Percentiles rank a stretch among this genome's conserved stretches.
Conservation (phyloP, 2,888 invertebrate genomes). For the Punctoribates punctum region DNA sequence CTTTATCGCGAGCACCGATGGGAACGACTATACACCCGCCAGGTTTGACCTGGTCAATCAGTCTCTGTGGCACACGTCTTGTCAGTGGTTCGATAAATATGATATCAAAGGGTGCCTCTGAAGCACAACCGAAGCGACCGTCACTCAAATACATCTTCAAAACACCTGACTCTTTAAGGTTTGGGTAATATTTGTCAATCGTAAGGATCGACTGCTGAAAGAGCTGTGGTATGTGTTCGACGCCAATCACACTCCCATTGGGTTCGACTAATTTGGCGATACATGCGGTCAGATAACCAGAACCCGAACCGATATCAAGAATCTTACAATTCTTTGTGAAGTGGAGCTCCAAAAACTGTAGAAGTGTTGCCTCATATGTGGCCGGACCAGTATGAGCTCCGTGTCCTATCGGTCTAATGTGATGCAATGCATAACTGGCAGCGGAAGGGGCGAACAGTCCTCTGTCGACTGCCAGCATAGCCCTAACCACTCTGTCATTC, state of each 20-base stretch:
- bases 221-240: constrained; percentile 82
- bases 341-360: constrained; percentile 54
- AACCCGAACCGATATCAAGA: constrained; percentile 87
- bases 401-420: not conserved
- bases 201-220: constrained; percentile 70
- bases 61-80: constrained; percentile 62
- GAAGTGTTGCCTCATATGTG: constrained; percentile 12
- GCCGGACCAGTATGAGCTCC: constrained; percentile 20
- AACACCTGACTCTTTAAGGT: constrained; percentile 64
- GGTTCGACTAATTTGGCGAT: constrained; percentile 76
- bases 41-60: constrained; percentile 79
- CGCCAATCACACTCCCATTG: constrained; percentile 68
- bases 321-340: constrained; percentile 70
- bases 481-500: not conserved
- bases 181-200: constrained; percentile 67
- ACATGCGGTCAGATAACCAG: constrained; percentile 85
- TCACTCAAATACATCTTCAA: constrained; percentile 77
- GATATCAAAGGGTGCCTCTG: constrained; percentile 79
- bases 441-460: constrained; percentile 17
- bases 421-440: constrained; percentile 12
- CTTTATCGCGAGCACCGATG: constrained; percentile 55
- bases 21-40: constrained; percentile 89
- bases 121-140: constrained; percentile 72
- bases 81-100: constrained; percentile 91
- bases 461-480: constrained; percentile 4